Conservation (phyloP, 2,113 vertebrate genomes). For the Hippocampus guttulatus region DNA sequence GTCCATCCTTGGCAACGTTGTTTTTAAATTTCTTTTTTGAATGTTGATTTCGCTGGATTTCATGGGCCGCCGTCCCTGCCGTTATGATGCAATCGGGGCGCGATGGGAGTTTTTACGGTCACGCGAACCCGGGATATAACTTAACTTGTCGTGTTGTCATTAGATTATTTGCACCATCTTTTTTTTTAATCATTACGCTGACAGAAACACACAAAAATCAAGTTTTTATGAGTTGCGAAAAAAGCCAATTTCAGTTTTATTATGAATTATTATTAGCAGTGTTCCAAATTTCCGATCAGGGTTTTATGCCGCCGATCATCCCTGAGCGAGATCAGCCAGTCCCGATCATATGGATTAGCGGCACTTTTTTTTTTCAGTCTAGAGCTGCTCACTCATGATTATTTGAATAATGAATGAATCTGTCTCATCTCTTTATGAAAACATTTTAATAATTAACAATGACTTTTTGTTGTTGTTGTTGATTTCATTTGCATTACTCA, state of each 20-base stretch:
- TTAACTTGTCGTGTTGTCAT: slow-evolving; percentile 8
- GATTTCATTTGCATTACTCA: too few species aligned
- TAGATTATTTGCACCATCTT: too few species aligned
- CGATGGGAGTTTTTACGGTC: slow-evolving; percentile 16
- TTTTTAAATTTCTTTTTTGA: background rate
- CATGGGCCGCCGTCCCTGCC: slow-evolving; percentile 29
- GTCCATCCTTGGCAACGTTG: slow-evolving; percentile 26
- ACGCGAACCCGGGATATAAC: slow-evolving; percentile 22
- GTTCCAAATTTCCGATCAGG: too few species aligned
- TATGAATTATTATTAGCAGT: background rate
- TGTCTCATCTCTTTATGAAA: too few species aligned
- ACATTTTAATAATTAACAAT: background rate
- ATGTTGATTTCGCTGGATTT: slow-evolving; percentile 10
- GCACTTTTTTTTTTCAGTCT: background rate
- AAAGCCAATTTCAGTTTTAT: background rate
- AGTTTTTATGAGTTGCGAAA: too few species aligned
- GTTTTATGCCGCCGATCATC: too few species aligned
- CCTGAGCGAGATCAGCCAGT: too few species aligned
- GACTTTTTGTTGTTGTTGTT: background rate
- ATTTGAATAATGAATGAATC: too few species aligned
- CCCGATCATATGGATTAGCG: background rate
- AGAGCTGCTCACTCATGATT: too few species aligned
- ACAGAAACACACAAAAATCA: too few species aligned
- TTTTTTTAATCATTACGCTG: too few species aligned
- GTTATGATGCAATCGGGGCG: slow-evolving; percentile 13